Percentiles rank a stretch among this genome's conserved stretches.
phyloP scores from a whole-genome alignment of 35 echinoderm and acorn worm species.

The Diadema setosum region DNA sequence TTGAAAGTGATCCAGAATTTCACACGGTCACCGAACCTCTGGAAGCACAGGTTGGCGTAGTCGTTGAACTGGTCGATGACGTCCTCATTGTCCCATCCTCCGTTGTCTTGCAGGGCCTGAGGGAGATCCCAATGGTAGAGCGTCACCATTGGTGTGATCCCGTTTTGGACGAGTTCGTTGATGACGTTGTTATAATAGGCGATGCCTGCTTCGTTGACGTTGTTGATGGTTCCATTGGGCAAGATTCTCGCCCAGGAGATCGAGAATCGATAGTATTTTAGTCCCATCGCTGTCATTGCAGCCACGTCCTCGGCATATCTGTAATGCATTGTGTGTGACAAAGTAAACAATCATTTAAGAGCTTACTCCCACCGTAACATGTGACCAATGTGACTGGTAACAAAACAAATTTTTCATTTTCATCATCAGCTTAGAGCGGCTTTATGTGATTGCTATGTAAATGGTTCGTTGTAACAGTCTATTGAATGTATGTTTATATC shows the following conservation, averaged over 20 bases:
- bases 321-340: neutral
- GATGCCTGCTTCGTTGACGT: slow-evolving; percentile 39
- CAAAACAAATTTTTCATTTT: no score
- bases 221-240: slow-evolving; percentile 48
- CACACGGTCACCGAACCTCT: slow-evolving; percentile 57
- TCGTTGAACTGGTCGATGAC: slow-evolving; percentile 63
- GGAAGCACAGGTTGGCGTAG: slow-evolving; percentile 61
- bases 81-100: slow-evolving; percentile 38
- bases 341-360: neutral
- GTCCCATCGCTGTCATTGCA: slow-evolving; percentile 60
- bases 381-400: no score
- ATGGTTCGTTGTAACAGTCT: no score
- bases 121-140: slow-evolving; percentile 86
- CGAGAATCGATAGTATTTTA: slow-evolving; percentile 70
- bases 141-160: slow-evolving; percentile 72
- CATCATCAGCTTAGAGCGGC: no score
- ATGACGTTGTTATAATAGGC: slow-evolving; percentile 69
- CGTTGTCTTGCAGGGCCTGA: slow-evolving; percentile 41
- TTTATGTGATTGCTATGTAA: no score
- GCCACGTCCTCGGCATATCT: slow-evolving; percentile 70
- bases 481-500: no score
- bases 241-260: slow-evolving; percentile 73
- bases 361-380: no score
- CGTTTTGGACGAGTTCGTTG: slow-evolving; percentile 30
- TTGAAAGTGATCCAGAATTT: slow-evolving; percentile 83